Base-by-base conservation (phyloP, 2,888 invertebrate species). In the Drosophila leonis region DNA sequence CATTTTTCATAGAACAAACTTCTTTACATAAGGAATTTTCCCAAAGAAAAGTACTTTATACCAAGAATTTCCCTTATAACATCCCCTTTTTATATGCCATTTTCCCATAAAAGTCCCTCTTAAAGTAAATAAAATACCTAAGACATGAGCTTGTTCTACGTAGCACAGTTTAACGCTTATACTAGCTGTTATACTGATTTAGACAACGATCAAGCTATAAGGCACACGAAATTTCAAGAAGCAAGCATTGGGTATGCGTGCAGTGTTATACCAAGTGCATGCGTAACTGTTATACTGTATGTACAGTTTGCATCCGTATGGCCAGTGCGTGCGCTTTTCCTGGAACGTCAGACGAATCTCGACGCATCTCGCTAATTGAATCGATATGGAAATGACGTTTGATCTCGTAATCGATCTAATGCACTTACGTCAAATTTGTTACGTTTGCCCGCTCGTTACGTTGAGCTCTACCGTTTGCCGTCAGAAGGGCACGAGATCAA, bases 401-500 rank as follows among this genome's bases (percentile, higher is more conserved):
- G 51, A 57, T 56, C 27, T 42, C 31, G 24, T 12, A 24, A 44
- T 24, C 51, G n/a, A 39, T 51, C 59, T 44, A 39, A 15, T 48
- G 80, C 84, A 73, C 82, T 87, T 87, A 82, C 83, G 83, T 87
- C 88, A 84, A 57, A 27, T 54, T 15, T 8, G 37, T 54, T 52
- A 52, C 51, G 51, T 52, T 52, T 24, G 2, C 4, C 49, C 4
- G 7, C 27, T 13, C 31, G 54, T 55, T 55, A 55, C 54, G 54
- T 55, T 12, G 13, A 8, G 8, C 15, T 5, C 1, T 15, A 20
- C 8, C 20, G 18, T 10, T 1, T 18, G 39, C n/a, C 13, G n/a
- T 13, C 67, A 42, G 54, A n/a, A 72, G 33, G 72, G 71, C 88
- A 80, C 65, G 37, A 46, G 60, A 71, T 63, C 59, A 41, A 27